Conservation (phyloP, 2,888 invertebrate genomes). For the Acrobasis suavella region DNA sequence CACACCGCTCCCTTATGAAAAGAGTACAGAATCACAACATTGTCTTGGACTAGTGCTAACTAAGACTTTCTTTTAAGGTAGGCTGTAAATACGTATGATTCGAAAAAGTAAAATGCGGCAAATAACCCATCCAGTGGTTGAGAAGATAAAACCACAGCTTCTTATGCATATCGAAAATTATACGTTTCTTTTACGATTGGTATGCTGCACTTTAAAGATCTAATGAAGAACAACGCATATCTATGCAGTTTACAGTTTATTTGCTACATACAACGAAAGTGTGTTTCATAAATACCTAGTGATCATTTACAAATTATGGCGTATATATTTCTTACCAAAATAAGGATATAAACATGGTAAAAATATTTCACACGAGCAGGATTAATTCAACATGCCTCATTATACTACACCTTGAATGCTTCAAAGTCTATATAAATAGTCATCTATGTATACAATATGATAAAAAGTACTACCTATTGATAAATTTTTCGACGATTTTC, state of each 20-base stretch:
- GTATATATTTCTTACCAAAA: too few species aligned
- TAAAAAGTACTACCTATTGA: too few species aligned
- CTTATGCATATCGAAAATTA: slow-evolving; percentile 4
- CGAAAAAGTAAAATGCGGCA: background rate
- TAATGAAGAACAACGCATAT: too few species aligned
- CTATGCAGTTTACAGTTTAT: background rate
- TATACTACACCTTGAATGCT: too few species aligned
- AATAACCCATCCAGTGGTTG: slow-evolving; percentile 1
- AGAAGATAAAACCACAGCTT: slow-evolving; percentile 7
- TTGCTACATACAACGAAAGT: too few species aligned
- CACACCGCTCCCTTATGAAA: too few species aligned
- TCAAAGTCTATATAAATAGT: too few species aligned
- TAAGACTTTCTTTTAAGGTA: background rate
- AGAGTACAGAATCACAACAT: background rate
- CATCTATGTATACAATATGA: too few species aligned
- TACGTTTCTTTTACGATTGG: slow-evolving; percentile 3
- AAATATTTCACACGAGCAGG: too few species aligned
- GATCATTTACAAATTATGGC: background rate
- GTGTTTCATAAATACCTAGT: background rate
- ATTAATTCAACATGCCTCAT: too few species aligned
- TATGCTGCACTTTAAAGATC: background rate
- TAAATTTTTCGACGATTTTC: too few species aligned
- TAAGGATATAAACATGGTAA: too few species aligned
- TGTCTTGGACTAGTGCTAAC: background rate
- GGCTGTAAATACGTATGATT: background rate